Conservation (phyloP, 2,888 invertebrate species). For the Nineta flava region DNA sequence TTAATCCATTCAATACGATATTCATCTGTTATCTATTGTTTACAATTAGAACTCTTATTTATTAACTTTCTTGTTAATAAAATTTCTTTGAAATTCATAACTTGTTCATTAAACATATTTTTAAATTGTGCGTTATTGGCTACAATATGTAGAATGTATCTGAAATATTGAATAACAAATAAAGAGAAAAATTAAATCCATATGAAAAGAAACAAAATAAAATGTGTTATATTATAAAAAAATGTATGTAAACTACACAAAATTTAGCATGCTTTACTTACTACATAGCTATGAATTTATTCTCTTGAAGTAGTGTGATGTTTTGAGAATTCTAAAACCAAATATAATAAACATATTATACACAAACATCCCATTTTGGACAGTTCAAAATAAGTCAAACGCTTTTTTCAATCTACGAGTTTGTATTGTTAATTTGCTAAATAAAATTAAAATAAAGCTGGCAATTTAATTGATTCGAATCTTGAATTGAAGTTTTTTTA, state of each 20-base stretch:
- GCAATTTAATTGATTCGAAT: constrained; percentile 3
- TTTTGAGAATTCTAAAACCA: constrained; percentile 16
- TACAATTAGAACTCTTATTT: too few species aligned
- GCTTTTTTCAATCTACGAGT: constrained; percentile 3
- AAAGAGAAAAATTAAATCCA: too few species aligned
- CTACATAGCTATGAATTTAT: constrained; percentile 38
- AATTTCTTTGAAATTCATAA: too few species aligned
- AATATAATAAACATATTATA: constrained; percentile 8
- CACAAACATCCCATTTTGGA: constrained; percentile 1
- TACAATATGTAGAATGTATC: too few species aligned
- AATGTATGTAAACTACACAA: not conserved
- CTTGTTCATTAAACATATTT: too few species aligned
- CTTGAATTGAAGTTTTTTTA: not conserved
- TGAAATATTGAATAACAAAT: too few species aligned
- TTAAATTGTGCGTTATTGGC: too few species aligned
- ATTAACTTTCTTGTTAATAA: too few species aligned
- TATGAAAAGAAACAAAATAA: too few species aligned
- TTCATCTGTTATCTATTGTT: too few species aligned
- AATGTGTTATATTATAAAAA: too few species aligned
- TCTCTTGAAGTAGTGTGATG: constrained; percentile 24
- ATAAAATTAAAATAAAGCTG: constrained; percentile 12
- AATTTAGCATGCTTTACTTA: constrained; percentile 26
- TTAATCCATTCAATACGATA: too few species aligned
- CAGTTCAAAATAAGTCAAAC: constrained; percentile 5
- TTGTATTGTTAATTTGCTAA: not conserved